Percentiles rank a stretch among this genome's conserved stretches.
Evolutionary conservation across 2,797 vertebrate species (phyloP).

Genomic region (Champsocephalus gunnari): DNA sequence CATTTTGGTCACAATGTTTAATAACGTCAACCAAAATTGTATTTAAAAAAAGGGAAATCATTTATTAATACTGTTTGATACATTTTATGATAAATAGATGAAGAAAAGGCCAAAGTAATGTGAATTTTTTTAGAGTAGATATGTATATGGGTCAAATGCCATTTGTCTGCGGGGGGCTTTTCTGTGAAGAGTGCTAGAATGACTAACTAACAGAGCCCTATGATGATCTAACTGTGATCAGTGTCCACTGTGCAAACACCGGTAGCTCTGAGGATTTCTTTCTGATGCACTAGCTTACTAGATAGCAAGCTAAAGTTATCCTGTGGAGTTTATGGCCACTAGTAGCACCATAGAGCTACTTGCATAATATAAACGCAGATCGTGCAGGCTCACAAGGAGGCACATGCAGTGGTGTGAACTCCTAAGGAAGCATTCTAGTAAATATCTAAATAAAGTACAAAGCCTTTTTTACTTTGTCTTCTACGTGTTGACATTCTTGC

Average conservation of each 20-base stretch:
- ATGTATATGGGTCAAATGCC: not conserved
- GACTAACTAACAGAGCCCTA: not conserved
- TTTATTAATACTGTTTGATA: too few species aligned
- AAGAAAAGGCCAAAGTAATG: not conserved
- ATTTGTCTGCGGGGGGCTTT: not conserved
- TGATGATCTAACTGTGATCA: not conserved
- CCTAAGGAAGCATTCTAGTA: not conserved
- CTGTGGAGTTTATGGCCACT: not conserved
- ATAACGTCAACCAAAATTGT: not conserved
- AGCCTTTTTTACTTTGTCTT: not conserved
- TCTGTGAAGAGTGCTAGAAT: not conserved
- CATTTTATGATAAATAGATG: not conserved
- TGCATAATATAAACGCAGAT: not conserved
- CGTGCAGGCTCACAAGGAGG: not conserved
- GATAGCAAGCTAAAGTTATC: not conserved
- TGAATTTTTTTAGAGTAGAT: not conserved
- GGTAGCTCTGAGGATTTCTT: not conserved
- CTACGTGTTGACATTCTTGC: not conserved
- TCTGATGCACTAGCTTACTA: not conserved
- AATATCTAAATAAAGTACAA: conserved; percentile 1
- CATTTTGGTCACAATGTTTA: not conserved
- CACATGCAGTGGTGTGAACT: not conserved
- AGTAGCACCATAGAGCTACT: not conserved
- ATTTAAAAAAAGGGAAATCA: not conserved
- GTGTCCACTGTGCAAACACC: not conserved